Conservation (phyloP, 2,113 vertebrate genomes). For the Synodontis membranacea region DNA sequence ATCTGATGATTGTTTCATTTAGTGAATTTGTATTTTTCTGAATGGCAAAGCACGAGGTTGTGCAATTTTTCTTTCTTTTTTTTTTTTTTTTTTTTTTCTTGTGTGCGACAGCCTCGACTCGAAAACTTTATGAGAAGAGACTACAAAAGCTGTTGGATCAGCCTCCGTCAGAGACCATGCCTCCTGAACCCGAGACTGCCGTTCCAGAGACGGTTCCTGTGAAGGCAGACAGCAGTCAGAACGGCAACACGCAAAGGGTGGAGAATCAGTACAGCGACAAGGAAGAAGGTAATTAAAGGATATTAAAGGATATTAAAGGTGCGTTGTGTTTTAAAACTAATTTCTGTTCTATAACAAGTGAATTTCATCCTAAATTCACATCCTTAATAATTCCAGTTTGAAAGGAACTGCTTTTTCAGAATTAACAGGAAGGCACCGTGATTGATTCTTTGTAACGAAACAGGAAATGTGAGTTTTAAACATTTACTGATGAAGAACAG, state of each 20-base stretch:
- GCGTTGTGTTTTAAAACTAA: background rate
- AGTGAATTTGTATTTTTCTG: background rate
- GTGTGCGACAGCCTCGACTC: slow-evolving; percentile 78
- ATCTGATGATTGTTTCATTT: too few species aligned
- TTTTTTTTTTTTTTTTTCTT: too few species aligned
- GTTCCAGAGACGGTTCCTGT: slow-evolving; percentile 77
- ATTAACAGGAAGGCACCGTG: background rate
- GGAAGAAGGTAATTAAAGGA: slow-evolving; percentile 88
- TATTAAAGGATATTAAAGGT: background rate
- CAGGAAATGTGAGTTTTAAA: background rate
- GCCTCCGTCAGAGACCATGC: slow-evolving; percentile 64
- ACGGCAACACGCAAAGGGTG: slow-evolving; percentile 85
- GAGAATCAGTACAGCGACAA: slow-evolving; percentile 93
- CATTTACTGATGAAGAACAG: background rate
- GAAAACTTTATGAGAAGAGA: slow-evolving; percentile 91
- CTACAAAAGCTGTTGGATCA: slow-evolving; percentile 87
- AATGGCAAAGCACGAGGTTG: background rate
- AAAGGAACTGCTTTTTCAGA: background rate
- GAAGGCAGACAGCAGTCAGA: slow-evolving; percentile 83
- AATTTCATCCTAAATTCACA: background rate
- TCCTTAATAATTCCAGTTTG: background rate
- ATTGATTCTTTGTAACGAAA: background rate
- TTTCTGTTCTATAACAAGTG: background rate
- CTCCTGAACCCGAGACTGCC: slow-evolving; percentile 56
- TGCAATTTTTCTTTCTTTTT: background rate